These are phyloP conservation scores for Himantopus leucocephalus DNA, from an alignment of 2,113 vertebrate species.

Conservation along the genomic window DNA sequence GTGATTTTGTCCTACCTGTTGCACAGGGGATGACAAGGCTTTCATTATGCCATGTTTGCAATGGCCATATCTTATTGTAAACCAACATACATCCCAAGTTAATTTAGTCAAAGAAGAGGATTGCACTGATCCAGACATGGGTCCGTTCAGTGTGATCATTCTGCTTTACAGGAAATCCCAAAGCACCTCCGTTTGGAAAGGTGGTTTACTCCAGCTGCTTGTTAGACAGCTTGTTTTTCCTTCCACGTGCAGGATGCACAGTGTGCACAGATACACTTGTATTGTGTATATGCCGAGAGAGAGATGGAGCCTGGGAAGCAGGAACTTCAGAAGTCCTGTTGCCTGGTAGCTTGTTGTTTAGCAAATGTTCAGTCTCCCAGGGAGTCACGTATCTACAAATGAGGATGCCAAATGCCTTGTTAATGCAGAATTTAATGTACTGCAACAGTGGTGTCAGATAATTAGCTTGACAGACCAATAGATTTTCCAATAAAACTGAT, in stretches of 20 bases:
- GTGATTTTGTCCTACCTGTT: background rate
- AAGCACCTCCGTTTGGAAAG: background rate
- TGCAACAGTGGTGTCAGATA: conserved; percentile 38
- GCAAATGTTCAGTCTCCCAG: background rate
- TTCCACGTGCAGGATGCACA: rapidly evolving
- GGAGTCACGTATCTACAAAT: background rate
- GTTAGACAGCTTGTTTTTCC: background rate
- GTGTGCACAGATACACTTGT: rapidly evolving
- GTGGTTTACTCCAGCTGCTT: background rate
- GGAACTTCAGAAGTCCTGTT: background rate
- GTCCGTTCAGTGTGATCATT: background rate
- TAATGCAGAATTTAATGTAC: conserved; percentile 59
- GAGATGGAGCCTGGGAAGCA: background rate
- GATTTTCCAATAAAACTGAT: conserved; percentile 44
- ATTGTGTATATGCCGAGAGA: rapidly evolving
- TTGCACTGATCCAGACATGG: background rate
- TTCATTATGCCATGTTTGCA: background rate
- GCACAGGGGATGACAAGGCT: background rate
- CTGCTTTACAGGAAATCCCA: background rate
- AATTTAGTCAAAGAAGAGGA: background rate
- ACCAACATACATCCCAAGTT: background rate
- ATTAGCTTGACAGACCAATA: conserved; percentile 55
- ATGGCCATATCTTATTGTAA: background rate
- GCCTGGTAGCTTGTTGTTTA: background rate
- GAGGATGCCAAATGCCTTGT: conserved; percentile 43